Evolutionary conservation across 2,888 invertebrate genomes (phyloP).

Genomic region (Caenorhabditis zanzibari): DNA sequence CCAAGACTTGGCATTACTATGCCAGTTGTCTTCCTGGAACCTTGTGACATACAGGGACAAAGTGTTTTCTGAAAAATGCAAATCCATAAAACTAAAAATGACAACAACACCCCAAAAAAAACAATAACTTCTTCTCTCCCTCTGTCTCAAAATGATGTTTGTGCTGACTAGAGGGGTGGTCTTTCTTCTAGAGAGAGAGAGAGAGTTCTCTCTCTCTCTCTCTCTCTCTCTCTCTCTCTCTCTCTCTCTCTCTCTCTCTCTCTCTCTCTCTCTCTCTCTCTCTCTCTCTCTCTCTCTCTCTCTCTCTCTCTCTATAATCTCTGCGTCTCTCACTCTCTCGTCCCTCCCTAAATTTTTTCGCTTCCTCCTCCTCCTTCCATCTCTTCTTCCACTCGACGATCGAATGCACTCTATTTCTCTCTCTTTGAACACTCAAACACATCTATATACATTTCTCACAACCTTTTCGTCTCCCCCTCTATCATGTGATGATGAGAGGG

Average conservation of each 20-base stretch:
- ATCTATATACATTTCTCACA: constrained; percentile 18
- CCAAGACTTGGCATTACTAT: no score
- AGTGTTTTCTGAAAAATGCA: no score
- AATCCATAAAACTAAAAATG: no score
- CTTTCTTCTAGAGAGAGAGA: not conserved
- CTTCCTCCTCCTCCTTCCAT: no score
- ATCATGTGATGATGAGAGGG: constrained; percentile 7
- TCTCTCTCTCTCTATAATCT: not conserved
- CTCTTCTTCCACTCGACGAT: constrained; percentile 2
- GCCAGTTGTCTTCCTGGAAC: no score
- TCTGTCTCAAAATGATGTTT: constrained; percentile 7
- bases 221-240: not conserved
- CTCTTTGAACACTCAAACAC: not conserved
- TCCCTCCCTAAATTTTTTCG: constrained; percentile 3
- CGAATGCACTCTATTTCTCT: constrained; percentile 9
- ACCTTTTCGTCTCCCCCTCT: not conserved
- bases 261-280: no score
- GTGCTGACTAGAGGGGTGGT: not conserved
- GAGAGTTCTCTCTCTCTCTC: not conserved
- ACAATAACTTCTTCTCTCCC: not conserved
- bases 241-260: not conserved
- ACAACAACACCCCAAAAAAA: no score
- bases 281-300: no score
- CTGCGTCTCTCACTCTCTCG: not conserved
- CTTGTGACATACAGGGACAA: no score